Evolutionary conservation across 2,113 vertebrate genomes (phyloP), one percentile per base, ranked within the genome.

Genomic region (Sinocyclocheilus grahami): DNA sequence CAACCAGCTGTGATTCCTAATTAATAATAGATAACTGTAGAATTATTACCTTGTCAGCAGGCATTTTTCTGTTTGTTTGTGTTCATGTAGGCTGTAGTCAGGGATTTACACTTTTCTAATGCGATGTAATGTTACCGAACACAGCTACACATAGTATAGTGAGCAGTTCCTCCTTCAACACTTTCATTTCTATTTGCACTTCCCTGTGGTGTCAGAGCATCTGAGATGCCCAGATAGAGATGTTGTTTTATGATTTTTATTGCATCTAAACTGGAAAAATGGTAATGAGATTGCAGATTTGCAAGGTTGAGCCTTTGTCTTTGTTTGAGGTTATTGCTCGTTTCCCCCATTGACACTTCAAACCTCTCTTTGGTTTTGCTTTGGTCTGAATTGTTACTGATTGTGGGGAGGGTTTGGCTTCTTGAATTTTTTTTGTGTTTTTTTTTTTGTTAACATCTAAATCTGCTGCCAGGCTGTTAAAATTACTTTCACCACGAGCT

Each of bases 1-100:
- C 53, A 37, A 30, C 51, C 85, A 10, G 18, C 65, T 78, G 20
- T 69, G 84, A 27, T 24, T 86, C 67, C 67, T 24, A 18, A 78
- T 87, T 27, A 83, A 85, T 79, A 87, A 87, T 79, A 33, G 60
- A 86, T 82, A 88, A 75, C 63, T 46, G 22, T 87, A 79, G 63
- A 78, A 86, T 78, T 80, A 85, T 88, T 81, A 58, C 76, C 76
- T 80, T 87, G 53, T 48, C 53, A 55, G 42, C 22, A n/a, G 30
- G 6, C 46, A 18, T 14, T 60, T 62, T 39, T 78, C 13, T 18
- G 16, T 78, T 11, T 81, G 58, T 37, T 58, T 24, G 58, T 58
- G 76, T 58, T 78, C 13, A 20, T 55, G 76, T 33, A 33, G 46
- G 24, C 74, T 77, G 42, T 30, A 18, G 24, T 78, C 24, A 37